Evolutionary conservation across 2,888 invertebrate genomes (phyloP), one percentile per base, ranked within the genome.

Genomic region (Orthonychiurus folsomi): DNA sequence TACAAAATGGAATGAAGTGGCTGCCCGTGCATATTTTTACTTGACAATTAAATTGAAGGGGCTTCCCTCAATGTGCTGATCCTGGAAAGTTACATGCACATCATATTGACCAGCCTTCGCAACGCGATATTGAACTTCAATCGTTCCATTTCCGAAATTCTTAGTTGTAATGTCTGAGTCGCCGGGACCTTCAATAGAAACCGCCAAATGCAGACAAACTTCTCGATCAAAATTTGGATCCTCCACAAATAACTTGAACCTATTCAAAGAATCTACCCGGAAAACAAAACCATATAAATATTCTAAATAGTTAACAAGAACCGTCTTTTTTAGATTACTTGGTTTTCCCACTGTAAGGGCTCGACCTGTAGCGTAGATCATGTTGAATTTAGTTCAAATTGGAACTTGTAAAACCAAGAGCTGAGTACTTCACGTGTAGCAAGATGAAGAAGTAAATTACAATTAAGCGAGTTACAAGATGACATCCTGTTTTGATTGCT

Each of bases 201-300:
- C 67, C 26, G 66, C 69, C 60, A 69, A 54, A 60, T 69, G 66
- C 2, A 69, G 58, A 47, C 66, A 69, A 37, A 69, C 66, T 25
- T 59, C 61, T 26, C 59, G 25, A 50, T 68, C 68, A 25, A 63
- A 65, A 2, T 60, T 63, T 25, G 69, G 65, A 24, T 69, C 65
- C 56, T 69, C 66, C 24, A 69, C 66, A 47, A 69, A 69, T 2
- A 69, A 56, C 54, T 69, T 69, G 62, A 69, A 69, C 27, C 59
- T 64, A 52, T 69, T 69, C 37, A 5, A 37, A 15, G 9, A 9
- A 9, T 37, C 37, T 37, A 37, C 37, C 5, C 15, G 5, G 15
- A 37, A 9, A 37, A 37, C 15, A 37, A 37, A 37, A 37, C 15
- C 15, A 9, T 15, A 15, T 5, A 37, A 37, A 9, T 37, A 9